Evolutionary conservation across 2,113 vertebrate genomes (phyloP), one percentile per base, ranked within the genome.

Genomic region (Trogon melanurus): DNA sequence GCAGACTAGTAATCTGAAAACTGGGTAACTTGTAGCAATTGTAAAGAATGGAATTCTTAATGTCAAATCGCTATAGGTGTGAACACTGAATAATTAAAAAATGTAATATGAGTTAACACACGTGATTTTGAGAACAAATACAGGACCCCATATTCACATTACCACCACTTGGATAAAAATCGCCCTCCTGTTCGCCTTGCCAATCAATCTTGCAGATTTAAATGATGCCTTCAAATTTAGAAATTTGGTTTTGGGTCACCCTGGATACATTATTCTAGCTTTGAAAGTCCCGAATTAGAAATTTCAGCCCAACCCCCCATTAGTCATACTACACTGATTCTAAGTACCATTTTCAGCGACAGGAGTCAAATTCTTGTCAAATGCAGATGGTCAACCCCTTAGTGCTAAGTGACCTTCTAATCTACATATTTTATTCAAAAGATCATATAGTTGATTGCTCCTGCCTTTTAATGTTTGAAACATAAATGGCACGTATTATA

Each of bases 1-100:
- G 97, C 10, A 5, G 96, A 98, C 98, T 98, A 97, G 97, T 98
- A 99, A 99, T 98, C 98, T 97, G 98, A 98, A 99, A 98, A 97
- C 96, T 91, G 95, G 97, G 38, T 96, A 98, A 95, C 95, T 95
- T 78, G 71, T 56, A 83, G 95, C 75, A 83, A 94, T 95, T 98
- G 97, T 95, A 97, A 92, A 94, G 56, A 95, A 97, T 84, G 93
- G 91, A 97, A 97, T 95, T 97, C 97, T 96, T 98, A 89, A 96
- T 91, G 96, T 96, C 97, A 96, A 93, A 71, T 97, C 97, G 76
- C 85, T 97, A 96, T 86, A 98, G 97, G 96, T 98, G 93, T 79
- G 93, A 95, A 70, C 67, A 72, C 73, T 45, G 58, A 95, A 86
- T 96, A 97, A 97, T 94, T 90, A 92, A 96, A 93, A 94, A 97